phyloP scores from a whole-genome alignment of 2,113 vertebrate species.

The Nematolebias whitei region DNA sequence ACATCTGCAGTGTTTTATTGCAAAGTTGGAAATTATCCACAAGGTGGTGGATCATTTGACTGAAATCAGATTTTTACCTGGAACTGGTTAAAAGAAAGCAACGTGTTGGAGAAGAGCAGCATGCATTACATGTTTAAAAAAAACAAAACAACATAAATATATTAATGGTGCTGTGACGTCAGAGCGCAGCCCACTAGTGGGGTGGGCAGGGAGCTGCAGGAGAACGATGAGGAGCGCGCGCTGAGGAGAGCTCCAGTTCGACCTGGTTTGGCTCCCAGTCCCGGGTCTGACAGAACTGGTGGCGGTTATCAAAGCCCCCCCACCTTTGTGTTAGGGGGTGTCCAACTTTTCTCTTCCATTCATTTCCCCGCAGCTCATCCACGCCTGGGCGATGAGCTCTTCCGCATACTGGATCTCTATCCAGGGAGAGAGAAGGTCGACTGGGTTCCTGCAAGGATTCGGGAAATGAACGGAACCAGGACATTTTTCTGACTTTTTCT shows the following conservation, averaged over 20 bases:
- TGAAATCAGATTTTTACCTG: too few relatives aligned
- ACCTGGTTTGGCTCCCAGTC: slow-evolving; percentile 65
- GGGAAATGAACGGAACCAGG: slow-evolving; percentile 47
- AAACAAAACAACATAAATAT: too few relatives aligned
- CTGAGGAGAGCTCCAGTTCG: slow-evolving; percentile 60
- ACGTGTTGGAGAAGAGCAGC: background rate
- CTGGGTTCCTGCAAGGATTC: slow-evolving; percentile 53
- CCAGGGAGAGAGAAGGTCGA: slow-evolving; percentile 57
- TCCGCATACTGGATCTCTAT: slow-evolving; percentile 76
- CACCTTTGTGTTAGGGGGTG: slow-evolving; percentile 2
- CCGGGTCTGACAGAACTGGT: slow-evolving; percentile 41
- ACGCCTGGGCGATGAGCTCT: slow-evolving; percentile 63
- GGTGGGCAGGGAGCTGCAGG: slow-evolving; percentile 52
- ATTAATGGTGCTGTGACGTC: slow-evolving; percentile 58
- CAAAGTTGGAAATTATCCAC: slow-evolving; percentile 47
- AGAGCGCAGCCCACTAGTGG: slow-evolving; percentile 52
- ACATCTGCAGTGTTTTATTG: background rate
- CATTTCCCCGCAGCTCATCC: slow-evolving; percentile 40
- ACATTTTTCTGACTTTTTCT: background rate
- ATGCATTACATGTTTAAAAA: background rate
- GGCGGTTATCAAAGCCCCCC: slow-evolving; percentile 32
- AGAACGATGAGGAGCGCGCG: slow-evolving; percentile 37
- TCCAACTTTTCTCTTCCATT: slow-evolving; percentile 53
- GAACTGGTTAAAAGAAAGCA: background rate
- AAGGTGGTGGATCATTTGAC: slow-evolving; percentile 45